These are phyloP conservation scores for Achroia grisella DNA, from an alignment of 1,140 invertebrate genomes.

Conservation along the genomic window DNA sequence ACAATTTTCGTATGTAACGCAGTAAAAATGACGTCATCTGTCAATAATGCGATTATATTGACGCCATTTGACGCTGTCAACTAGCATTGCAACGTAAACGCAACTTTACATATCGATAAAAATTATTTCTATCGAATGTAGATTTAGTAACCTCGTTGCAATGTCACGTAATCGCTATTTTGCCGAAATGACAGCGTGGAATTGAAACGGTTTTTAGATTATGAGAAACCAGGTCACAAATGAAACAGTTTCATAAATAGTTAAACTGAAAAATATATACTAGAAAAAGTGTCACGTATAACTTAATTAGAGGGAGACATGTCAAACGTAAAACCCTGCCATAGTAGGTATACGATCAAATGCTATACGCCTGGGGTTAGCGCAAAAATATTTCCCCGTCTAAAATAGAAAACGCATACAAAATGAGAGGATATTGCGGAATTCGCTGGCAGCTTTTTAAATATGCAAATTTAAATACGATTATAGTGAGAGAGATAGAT, in stretches of 20 bases:
- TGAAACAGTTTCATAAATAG: neutral
- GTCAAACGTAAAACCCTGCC: slow-evolving; percentile 3
- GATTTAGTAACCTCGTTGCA: too few species aligned
- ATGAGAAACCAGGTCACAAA: too few species aligned
- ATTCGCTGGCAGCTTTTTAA: slow-evolving; percentile 29
- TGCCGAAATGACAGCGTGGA: too few species aligned
- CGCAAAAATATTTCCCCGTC: slow-evolving; percentile 24
- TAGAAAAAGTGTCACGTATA: neutral
- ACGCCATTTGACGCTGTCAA: too few species aligned
- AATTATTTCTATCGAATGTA: too few species aligned
- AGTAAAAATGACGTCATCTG: too few species aligned
- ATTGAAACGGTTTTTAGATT: too few species aligned
- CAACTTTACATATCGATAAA: too few species aligned
- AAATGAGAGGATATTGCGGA: slow-evolving; percentile 40
- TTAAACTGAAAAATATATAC: neutral
- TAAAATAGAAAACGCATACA: slow-evolving; percentile 33
- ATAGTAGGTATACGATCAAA: slow-evolving; percentile 17
- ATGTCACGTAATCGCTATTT: too few species aligned
- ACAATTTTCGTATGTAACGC: neutral
- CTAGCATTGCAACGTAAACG: too few species aligned
- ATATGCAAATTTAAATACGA: slow-evolving; percentile 44
- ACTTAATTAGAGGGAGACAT: slow-evolving; percentile 1
- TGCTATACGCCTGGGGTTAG: slow-evolving; percentile 9
- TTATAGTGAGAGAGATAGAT: slow-evolving; percentile 22
- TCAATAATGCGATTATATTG: too few species aligned